phyloP scores from a whole-genome alignment of 30 jellyfish, hydroid and myxozoan genomes.

The Morbakka virulenta region DNA sequence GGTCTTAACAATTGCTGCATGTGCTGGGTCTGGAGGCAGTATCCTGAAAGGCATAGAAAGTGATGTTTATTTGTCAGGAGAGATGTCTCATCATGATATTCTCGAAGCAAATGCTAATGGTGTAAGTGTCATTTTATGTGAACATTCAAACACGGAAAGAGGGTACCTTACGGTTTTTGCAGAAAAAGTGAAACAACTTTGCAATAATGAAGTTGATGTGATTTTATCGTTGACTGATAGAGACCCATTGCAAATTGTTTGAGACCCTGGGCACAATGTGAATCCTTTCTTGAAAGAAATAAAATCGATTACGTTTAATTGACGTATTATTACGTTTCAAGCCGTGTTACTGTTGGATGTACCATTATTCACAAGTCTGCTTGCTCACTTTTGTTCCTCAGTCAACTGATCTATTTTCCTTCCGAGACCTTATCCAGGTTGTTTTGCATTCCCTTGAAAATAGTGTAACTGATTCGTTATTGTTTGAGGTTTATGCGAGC shows the following conservation, averaged over 20 bases:
- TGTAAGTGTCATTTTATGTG: slow-evolving; percentile 76
- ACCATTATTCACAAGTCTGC: too few relatives aligned
- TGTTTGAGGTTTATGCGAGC: too few relatives aligned
- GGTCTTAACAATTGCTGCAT: slow-evolving; percentile 82
- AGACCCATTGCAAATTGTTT: slow-evolving; percentile 78
- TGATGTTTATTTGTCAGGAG: slow-evolving; percentile 89
- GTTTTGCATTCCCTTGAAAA: too few relatives aligned
- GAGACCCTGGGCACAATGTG: background rate
- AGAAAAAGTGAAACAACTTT: slow-evolving; percentile 20
- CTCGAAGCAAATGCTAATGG: slow-evolving; percentile 84
- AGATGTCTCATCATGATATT: slow-evolving; percentile 94
- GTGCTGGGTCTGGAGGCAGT: slow-evolving; percentile 99
- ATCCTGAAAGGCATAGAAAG: slow-evolving; percentile 78
- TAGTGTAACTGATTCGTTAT: too few relatives aligned
- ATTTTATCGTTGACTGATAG: slow-evolving; percentile 63
- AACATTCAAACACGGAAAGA: slow-evolving; percentile 93
- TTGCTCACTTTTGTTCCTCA: too few relatives aligned
- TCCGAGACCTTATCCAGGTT: too few relatives aligned
- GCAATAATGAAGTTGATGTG: slow-evolving; percentile 39
- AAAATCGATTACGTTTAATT: too few relatives aligned
- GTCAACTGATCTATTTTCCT: too few relatives aligned
- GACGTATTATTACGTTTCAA: too few relatives aligned
- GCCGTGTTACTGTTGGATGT: too few relatives aligned
- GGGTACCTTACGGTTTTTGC: slow-evolving; percentile 61
- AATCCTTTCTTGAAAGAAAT: background rate